Base-by-base conservation (phyloP, 2,113 vertebrate species). In the Macquaria ambigua region DNA sequence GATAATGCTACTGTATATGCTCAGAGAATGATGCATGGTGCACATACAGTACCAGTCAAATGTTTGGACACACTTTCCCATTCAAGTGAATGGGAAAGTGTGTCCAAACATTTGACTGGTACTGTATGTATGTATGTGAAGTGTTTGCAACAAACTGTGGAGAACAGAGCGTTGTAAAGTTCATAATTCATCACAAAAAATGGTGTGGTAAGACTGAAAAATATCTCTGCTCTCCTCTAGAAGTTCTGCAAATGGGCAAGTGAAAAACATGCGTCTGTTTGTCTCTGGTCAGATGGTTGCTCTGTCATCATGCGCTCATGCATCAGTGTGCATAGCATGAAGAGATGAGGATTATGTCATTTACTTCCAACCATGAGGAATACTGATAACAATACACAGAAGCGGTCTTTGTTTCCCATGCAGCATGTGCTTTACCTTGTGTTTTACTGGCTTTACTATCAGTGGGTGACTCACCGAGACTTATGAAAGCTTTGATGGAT, bases 401-500 rank as follows among this genome's bases (percentile, higher is more conserved):
- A 20, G 10, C 9, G 0, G 10, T 9, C 23, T 16, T 73, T 79
- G 34, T 81, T 77, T 70, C 41, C 0, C 21, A 21, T 62, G 34
- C 59, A 75, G 28, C 63, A 58, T 71, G 52, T 82, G 56, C 74
- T 82, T 74, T 31, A 14, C 46, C 74, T 34, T 52, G 20, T 25
- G 77, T 18, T 77, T 82, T 46, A 55, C 63, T 73, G 43, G 37
- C 58, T 86, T 85, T 46, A 46, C 59, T 70, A 37, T 73, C 64
- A 68, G 52, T 5, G 21, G 20, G 28, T 82, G 79, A 81, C 55
- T 86, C 83, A 77, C 11, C 0, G 18, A 62, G 69, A 76, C 79
- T 85, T 81, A 55, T 78, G 15, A 77, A 76, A 61, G 39, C 71
- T 82, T 43, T 88, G 79, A 85, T 71, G 82, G 61, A 87, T 69